Evolutionary conservation across 2,888 invertebrate species (phyloP).

Genomic region (Drosophila eohydei): DNA sequence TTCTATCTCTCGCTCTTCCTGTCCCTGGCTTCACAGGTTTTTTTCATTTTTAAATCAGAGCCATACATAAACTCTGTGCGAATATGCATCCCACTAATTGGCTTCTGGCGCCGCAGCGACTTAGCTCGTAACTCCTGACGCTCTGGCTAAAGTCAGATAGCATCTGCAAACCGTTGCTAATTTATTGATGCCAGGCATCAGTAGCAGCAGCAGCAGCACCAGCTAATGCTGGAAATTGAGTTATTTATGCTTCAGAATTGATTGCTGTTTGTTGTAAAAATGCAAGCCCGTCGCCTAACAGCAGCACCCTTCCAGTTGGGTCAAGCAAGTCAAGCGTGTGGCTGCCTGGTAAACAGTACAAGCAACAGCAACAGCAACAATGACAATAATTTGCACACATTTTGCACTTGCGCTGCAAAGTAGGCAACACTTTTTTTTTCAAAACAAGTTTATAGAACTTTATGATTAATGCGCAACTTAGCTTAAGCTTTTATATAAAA

Average conservation of each 20-base stretch:
- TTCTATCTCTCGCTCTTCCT: background rate
- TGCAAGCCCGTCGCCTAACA: conserved; percentile 5
- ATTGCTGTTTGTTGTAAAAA: conserved; percentile 72
- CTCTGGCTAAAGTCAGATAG: conserved; percentile 17
- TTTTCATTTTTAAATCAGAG: conserved; percentile 21
- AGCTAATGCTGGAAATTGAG: conserved; percentile 69
- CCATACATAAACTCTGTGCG: conserved; percentile 17
- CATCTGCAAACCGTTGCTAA: conserved; percentile 41
- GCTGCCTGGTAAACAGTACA: conserved; percentile 7
- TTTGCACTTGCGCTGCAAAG: conserved; percentile 2
- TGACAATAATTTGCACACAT: background rate
- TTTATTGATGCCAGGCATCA: conserved; percentile 62
- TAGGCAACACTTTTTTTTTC: conserved; percentile 16
- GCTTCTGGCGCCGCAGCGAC: conserved; percentile 17
- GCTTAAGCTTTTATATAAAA: no score
- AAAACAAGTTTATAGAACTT: no score
- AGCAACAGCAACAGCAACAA: conserved; percentile 6
- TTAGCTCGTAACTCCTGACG: conserved; percentile 21
- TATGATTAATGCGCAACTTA: no score
- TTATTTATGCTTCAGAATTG: conserved; percentile 77
- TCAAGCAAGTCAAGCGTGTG: conserved; percentile 23
- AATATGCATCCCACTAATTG: conserved; percentile 42
- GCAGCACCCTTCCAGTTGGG: conserved; percentile 4
- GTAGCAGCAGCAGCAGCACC: conserved; percentile 17
- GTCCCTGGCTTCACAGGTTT: background rate